These are phyloP conservation scores for Caerostris extrusa DNA, from an alignment of 1,140 invertebrate species.

Conservation along the genomic window DNA sequence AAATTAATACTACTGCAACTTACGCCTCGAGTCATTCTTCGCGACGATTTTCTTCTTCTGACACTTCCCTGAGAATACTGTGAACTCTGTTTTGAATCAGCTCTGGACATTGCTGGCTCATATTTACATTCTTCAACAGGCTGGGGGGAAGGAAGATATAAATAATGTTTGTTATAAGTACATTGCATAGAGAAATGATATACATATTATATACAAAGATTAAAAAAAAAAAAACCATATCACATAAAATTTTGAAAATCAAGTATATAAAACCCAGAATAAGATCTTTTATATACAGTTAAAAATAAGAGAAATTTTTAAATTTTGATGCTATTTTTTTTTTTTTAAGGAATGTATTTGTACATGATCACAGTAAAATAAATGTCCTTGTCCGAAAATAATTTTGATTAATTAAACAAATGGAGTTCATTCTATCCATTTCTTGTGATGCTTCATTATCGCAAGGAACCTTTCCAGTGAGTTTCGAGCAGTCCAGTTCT, in stretches of 20 bases:
- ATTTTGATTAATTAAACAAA: too few species aligned
- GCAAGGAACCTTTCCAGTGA: conserved; percentile 59
- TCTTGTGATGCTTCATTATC: conserved; percentile 64
- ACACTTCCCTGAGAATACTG: conserved; percentile 74
- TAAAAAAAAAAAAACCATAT: too few species aligned
- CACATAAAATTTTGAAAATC: too few species aligned
- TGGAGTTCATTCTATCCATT: conserved; percentile 56
- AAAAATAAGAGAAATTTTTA: too few species aligned
- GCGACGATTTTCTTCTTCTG: conserved; percentile 54
- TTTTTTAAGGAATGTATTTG: too few species aligned
- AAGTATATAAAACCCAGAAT: too few species aligned
- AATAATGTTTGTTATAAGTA: neutral
- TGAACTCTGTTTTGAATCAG: conserved; percentile 74
- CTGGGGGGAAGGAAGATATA: neutral
- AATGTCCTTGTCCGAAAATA: too few species aligned
- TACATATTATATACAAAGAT: too few species aligned
- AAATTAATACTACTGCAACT: conserved; percentile 55
- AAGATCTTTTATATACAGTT: too few species aligned
- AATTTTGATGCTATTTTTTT: too few species aligned
- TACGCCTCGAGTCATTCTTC: conserved; percentile 67
- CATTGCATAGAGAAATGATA: too few species aligned
- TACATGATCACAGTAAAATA: too few species aligned
- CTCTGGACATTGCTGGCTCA: conserved; percentile 66
- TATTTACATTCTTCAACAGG: conserved; percentile 63
- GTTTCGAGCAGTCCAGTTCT: conserved; percentile 70